A percentile compares a stretch with the other conserved stretches of the same genome.
These are phyloP conservation scores for Drosophila navojoa DNA, from an alignment of 1,140 invertebrate species.

Conservation along the genomic window DNA sequence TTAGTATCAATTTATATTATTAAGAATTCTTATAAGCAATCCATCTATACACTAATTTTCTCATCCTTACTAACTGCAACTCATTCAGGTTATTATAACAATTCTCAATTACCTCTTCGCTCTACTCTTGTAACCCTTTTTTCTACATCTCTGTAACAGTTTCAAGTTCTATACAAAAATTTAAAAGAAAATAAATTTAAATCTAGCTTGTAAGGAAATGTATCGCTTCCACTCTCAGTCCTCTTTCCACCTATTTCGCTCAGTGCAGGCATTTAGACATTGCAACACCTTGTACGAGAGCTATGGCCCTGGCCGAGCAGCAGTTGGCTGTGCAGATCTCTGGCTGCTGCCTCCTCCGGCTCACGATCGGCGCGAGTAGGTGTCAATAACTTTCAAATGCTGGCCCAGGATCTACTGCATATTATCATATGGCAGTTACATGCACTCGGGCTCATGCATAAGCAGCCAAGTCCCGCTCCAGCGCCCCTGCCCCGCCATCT, in stretches of 20 bases:
- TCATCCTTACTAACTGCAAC: too few species aligned
- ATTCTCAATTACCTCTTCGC: too few species aligned
- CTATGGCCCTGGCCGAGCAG: slow-evolving; percentile 27
- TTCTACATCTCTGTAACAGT: too few species aligned
- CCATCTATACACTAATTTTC: too few species aligned
- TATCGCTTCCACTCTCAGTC: too few species aligned
- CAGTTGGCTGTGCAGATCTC: slow-evolving; percentile 9
- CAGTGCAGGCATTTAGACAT: slow-evolving; percentile 20
- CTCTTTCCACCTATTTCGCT: background rate
- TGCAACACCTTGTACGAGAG: slow-evolving; percentile 64
- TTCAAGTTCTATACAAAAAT: too few species aligned
- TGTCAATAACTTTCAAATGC: slow-evolving; percentile 82
- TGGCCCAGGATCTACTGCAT: slow-evolving; percentile 59
- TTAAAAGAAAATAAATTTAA: too few species aligned
- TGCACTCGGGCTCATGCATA: slow-evolving; percentile 17
- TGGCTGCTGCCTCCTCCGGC: slow-evolving; percentile 31
- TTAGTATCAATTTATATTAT: too few species aligned
- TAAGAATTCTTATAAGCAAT: too few species aligned
- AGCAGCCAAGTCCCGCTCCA: background rate
- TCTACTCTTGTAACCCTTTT: too few species aligned
- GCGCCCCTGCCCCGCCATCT: background rate
- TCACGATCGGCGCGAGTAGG: slow-evolving; percentile 56
- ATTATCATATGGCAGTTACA: slow-evolving; percentile 53
- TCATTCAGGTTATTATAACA: too few species aligned
- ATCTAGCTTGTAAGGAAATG: too few species aligned